Conservation (phyloP, 2,888 invertebrate species). For the Mesorhabditis belari region DNA sequence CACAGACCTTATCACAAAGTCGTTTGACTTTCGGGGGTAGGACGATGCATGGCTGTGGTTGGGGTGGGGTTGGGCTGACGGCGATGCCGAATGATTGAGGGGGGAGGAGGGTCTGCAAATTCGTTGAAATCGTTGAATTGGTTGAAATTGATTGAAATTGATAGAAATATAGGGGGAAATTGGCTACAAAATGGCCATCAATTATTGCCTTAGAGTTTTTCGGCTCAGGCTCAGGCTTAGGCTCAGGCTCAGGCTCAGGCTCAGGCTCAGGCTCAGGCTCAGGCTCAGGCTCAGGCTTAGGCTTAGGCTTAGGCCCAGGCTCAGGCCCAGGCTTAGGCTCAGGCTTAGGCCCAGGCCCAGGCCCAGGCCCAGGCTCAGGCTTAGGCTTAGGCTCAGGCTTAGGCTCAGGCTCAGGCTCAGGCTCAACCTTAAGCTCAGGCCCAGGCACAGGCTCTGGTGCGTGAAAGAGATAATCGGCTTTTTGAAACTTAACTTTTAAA, state of each 20-base stretch:
- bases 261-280: conserved; percentile 1
- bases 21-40: background rate
- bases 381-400: background rate
- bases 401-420: background rate
- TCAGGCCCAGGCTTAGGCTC: background rate
- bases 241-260: background rate
- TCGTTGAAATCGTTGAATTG: background rate
- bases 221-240: background rate
- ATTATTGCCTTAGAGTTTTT: no score
- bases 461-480: no score
- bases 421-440: background rate
- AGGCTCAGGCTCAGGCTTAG: background rate
- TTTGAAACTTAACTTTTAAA: no score
- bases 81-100: background rate
- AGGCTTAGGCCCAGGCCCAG: background rate
- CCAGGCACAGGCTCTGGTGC: no score
- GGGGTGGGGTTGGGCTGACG: background rate
- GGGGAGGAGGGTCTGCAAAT: background rate
- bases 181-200: background rate
- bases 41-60: background rate
- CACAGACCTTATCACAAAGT: background rate
- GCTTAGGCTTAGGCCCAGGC: background rate
- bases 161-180: background rate
- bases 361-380: background rate
- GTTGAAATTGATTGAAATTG: background rate